phyloP scores from a whole-genome alignment of 2,888 invertebrate species.

The Epicampocera succincta region DNA sequence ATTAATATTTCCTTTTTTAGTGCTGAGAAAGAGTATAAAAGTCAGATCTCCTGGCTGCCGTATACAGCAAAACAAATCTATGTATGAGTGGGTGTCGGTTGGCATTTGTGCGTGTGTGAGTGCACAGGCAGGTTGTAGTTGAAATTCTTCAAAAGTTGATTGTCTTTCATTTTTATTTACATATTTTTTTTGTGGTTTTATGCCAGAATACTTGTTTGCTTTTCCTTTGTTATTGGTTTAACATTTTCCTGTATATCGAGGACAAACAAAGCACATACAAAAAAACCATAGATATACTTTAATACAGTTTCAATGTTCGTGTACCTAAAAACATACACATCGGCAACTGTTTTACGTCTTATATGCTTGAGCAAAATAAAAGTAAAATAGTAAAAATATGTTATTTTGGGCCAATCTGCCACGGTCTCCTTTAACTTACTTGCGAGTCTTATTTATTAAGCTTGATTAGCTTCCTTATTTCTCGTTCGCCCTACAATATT shows the following conservation, averaged over 20 bases:
- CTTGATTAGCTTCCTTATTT: too few species aligned
- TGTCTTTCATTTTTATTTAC: slow-evolving; percentile 54
- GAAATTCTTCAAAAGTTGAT: slow-evolving; percentile 56
- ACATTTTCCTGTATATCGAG: slow-evolving; percentile 44
- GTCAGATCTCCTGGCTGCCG: not conserved
- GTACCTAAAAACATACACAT: too few species aligned
- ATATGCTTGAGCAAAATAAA: too few species aligned
- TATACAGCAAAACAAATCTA: not conserved
- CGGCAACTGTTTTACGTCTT: too few species aligned
- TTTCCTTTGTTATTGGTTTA: slow-evolving; percentile 41
- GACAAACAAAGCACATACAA: slow-evolving; percentile 8
- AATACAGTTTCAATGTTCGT: not conserved
- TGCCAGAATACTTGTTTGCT: slow-evolving; percentile 34
- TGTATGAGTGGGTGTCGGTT: slow-evolving; percentile 4
- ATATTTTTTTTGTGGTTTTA: slow-evolving; percentile 57
- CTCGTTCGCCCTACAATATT: too few species aligned
- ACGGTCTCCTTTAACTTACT: too few species aligned
- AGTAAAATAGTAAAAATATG: too few species aligned
- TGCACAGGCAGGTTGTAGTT: slow-evolving; percentile 28
- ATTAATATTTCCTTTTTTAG: slow-evolving; percentile 4
- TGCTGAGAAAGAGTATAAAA: not conserved
- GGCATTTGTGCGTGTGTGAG: not conserved
- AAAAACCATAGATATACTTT: not conserved
- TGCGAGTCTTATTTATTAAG: too few species aligned
- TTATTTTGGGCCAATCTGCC: too few species aligned